phyloP scores from a whole-genome alignment of 2,113 vertebrate genomes.

The Myotis lucifugus region DNA sequence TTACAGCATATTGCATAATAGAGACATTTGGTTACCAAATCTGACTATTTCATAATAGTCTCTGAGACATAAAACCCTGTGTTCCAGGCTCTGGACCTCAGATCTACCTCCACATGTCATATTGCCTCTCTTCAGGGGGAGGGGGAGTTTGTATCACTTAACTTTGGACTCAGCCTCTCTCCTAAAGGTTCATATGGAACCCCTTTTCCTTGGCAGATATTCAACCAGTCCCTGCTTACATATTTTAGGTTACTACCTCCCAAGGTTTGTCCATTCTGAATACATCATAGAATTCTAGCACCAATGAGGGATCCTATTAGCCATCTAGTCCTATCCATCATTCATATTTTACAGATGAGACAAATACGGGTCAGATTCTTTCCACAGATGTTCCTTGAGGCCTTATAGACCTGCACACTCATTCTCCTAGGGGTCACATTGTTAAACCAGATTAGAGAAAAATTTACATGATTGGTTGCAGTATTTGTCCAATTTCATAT shows the following conservation, averaged over 20 bases:
- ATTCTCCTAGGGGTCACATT: conserved; percentile 46
- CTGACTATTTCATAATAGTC: conserved; percentile 46
- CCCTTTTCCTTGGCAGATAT: conserved; percentile 34
- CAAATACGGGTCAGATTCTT: conserved; percentile 54
- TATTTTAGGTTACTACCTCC: conserved; percentile 62
- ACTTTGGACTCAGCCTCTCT: conserved; percentile 31
- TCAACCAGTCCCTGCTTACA: conserved; percentile 24
- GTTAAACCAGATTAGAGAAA: conserved; percentile 53
- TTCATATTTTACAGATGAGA: conserved; percentile 49
- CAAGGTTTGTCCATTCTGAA: conserved; percentile 17
- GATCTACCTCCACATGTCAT: conserved; percentile 67
- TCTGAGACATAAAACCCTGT: conserved; percentile 45
- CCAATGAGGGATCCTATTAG: conserved; percentile 35
- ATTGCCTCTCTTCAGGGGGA: conserved; percentile 14
- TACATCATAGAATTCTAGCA: conserved; percentile 58
- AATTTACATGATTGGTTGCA: conserved; percentile 45
- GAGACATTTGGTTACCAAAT: conserved; percentile 19
- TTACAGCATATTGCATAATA: conserved; percentile 9
- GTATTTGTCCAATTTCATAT: conserved; percentile 62
- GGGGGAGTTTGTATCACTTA: conserved; percentile 4
- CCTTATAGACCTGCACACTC: conserved; percentile 39
- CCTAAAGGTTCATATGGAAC: conserved; percentile 39
- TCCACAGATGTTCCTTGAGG: conserved; percentile 37
- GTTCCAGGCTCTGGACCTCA: conserved; percentile 45
- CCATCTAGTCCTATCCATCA: not conserved